Evolutionary conservation across 2,888 invertebrate genomes (phyloP).

Genomic region (Andrena dorsata): DNA sequence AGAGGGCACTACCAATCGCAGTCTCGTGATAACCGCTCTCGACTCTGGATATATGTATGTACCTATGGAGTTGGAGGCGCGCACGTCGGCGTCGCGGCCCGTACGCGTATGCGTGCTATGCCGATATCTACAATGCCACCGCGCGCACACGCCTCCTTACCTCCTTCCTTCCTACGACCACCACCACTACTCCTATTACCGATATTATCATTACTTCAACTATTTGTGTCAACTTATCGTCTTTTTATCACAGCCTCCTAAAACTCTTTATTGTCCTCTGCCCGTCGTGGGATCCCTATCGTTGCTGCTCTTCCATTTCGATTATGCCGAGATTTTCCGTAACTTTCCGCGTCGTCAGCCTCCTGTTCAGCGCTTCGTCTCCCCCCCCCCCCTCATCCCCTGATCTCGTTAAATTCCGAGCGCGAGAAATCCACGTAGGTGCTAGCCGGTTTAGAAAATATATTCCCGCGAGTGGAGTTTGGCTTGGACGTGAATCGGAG

Average conservation of each 20-base stretch:
- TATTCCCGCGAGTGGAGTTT: not conserved
- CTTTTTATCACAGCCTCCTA: not conserved
- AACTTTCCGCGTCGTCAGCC: not conserved
- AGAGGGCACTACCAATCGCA: conserved; percentile 81
- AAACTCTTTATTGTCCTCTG: not conserved
- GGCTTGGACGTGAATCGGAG: not conserved
- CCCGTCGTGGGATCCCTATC: not conserved
- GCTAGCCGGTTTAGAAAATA: not conserved
- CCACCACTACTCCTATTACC: not conserved
- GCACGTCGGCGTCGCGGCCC: not conserved
- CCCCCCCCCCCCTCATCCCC: too few species aligned
- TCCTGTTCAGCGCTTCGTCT: too few species aligned
- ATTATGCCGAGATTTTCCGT: not conserved
- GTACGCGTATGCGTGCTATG: not conserved
- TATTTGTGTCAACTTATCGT: not conserved
- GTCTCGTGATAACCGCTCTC: conserved; percentile 78
- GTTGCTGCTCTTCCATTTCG: not conserved
- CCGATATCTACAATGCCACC: not conserved
- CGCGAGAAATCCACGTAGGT: not conserved
- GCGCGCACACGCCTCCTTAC: not conserved
- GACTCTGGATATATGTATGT: conserved; percentile 26
- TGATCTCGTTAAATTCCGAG: not conserved
- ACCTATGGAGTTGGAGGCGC: not conserved
- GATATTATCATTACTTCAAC: not conserved
- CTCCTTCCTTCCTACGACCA: not conserved